phyloP scores from a whole-genome alignment of 2,888 invertebrate species.

The Drosophila tripunctata region DNA sequence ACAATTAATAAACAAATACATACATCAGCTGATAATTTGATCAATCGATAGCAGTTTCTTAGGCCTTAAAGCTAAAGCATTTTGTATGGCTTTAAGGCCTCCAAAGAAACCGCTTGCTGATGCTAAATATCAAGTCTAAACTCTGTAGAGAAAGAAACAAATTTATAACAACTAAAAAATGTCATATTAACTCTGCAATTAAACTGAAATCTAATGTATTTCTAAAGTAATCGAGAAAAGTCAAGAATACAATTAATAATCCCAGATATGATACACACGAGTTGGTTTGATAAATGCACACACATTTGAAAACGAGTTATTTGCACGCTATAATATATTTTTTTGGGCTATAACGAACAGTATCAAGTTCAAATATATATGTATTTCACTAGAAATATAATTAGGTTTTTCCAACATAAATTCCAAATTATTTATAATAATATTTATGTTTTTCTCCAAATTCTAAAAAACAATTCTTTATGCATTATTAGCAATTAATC shows the following conservation, averaged over 20 bases:
- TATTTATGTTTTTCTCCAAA: neutral
- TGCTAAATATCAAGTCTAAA: conserved; percentile 41
- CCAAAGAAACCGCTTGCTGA: conserved; percentile 45
- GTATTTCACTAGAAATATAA: conserved; percentile 4
- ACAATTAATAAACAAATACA: conserved; percentile 46
- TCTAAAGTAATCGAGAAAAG: conserved; percentile 16
- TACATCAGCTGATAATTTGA: conserved; percentile 41
- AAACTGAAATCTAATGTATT: conserved; percentile 16
- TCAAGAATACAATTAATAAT: conserved; percentile 26
- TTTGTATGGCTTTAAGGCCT: conserved; percentile 58
- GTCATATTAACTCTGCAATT: conserved; percentile 44
- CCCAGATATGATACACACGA: conserved; percentile 52
- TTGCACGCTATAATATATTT: conserved; percentile 63
- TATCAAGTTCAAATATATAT: neutral
- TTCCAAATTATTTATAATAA: neutral
- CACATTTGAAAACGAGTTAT: conserved; percentile 70
- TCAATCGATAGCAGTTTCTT: conserved; percentile 33
- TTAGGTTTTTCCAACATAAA: conserved; percentile 14
- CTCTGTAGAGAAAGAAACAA: conserved; percentile 45
- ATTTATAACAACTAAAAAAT: conserved; percentile 34
- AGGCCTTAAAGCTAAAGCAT: conserved; percentile 25
- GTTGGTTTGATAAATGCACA: conserved; percentile 76
- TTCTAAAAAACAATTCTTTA: neutral
- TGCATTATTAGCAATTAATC: neutral
- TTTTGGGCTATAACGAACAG: conserved; percentile 37